phyloP scores from a whole-genome alignment of 1,140 invertebrate genomes.

The Druon quercuslanigerum region DNA sequence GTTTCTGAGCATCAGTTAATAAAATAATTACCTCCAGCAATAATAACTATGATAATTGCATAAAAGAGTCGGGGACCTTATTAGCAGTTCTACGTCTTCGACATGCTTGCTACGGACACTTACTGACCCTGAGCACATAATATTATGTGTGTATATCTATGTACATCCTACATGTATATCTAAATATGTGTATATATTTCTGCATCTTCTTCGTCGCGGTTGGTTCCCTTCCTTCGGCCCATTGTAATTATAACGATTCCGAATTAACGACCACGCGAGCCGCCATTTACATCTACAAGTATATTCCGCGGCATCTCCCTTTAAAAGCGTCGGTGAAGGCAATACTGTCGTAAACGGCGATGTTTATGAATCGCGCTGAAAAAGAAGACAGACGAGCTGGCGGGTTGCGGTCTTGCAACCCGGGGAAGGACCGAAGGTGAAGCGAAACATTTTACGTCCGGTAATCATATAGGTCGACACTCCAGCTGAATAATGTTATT shows the following conservation, averaged over 20 bases:
- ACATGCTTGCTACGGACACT: constrained; percentile 29
- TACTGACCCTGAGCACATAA: constrained; percentile 5
- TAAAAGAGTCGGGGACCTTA: constrained; percentile 3
- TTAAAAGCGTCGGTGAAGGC: constrained; percentile 31
- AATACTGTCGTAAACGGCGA: constrained; percentile 55
- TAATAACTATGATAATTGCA: constrained; percentile 38
- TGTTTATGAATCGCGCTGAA: constrained; percentile 51
- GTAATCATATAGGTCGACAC: constrained; percentile 58
- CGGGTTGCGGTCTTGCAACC: constrained; percentile 7
- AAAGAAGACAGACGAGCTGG: constrained; percentile 15
- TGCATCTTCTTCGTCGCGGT: constrained; percentile 2
- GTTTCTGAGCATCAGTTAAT: too few relatives aligned
- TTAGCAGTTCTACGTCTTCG: constrained; percentile 32
- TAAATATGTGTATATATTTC: constrained; percentile 23
- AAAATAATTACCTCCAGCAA: background rate
- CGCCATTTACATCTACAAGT: constrained; percentile 23
- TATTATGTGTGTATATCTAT: background rate
- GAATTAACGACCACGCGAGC: constrained; percentile 52
- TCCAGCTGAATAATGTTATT: constrained; percentile 64
- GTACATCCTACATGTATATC: too few relatives aligned
- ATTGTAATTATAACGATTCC: constrained; percentile 58
- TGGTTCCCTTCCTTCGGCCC: constrained; percentile 1
- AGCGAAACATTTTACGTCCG: constrained; percentile 44
- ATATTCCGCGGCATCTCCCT: constrained; percentile 21
- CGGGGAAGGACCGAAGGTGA: background rate